Evolutionary conservation across 2,888 invertebrate species (phyloP).

Genomic region (Lysandra bellargus): DNA sequence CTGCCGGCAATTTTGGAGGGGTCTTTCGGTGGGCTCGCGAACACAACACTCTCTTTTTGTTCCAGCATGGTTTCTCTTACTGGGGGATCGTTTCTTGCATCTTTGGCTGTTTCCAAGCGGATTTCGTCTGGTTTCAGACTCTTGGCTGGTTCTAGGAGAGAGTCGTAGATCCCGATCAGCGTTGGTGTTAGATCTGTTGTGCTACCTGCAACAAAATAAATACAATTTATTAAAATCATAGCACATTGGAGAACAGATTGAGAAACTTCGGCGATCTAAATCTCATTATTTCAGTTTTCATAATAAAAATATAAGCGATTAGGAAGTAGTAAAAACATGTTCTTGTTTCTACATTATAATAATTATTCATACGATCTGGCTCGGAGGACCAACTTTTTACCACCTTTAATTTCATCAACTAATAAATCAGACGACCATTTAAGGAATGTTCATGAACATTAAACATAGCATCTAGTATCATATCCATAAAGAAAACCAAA

Average conservation of each 20-base stretch:
- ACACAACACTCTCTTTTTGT: conserved; percentile 46
- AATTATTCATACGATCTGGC: not conserved
- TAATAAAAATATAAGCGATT: no score
- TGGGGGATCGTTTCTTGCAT: conserved; percentile 75
- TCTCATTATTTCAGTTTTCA: no score
- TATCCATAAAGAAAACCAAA: conserved; percentile 28
- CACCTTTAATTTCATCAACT: not conserved
- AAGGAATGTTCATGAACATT: not conserved
- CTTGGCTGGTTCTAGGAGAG: conserved; percentile 81
- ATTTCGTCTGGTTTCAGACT: conserved; percentile 59
- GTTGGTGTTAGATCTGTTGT: conserved; percentile 93
- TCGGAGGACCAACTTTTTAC: not conserved
- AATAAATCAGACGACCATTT: not conserved
- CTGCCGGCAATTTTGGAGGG: conserved; percentile 64
- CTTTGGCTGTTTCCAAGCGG: conserved; percentile 68
- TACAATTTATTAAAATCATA: not conserved
- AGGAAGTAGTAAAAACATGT: no score
- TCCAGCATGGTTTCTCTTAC: conserved; percentile 51
- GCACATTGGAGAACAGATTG: not conserved
- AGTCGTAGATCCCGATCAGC: conserved; percentile 92
- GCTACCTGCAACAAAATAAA: conserved; percentile 84
- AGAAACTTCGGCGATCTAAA: no score
- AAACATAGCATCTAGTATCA: not conserved
- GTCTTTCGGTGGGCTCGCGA: conserved; percentile 53
- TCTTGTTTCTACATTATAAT: no score